Percentiles rank a stretch among this genome's conserved stretches.
These are phyloP conservation scores for Uria lomvia DNA, from an alignment of 2,113 vertebrate species.

Conservation along the genomic window DNA sequence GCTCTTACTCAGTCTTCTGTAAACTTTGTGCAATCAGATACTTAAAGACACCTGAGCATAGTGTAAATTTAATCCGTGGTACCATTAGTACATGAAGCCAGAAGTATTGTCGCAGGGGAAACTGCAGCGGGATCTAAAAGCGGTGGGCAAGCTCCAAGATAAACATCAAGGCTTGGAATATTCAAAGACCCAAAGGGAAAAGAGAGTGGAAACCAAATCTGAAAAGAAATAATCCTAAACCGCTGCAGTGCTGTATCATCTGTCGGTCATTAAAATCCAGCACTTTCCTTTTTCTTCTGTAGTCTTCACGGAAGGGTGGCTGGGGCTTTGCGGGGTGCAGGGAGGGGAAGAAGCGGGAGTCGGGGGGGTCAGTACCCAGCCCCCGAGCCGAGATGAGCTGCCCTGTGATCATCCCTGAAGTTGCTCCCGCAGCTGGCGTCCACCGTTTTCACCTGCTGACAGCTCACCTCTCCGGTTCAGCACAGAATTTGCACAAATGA, in stretches of 20 bases:
- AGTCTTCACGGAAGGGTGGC: rapidly evolving
- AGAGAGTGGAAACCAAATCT: not conserved
- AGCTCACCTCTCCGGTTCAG: not conserved
- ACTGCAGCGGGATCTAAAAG: not conserved
- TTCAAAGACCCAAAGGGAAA: not conserved
- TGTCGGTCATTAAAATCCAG: not conserved
- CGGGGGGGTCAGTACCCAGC: rapidly evolving
- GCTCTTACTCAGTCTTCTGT: not conserved
- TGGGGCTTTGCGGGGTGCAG: not conserved
- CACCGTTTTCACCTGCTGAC: not conserved
- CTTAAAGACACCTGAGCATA: not conserved
- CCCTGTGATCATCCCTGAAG: too few species aligned
- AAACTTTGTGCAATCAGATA: not conserved
- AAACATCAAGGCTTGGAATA: not conserved
- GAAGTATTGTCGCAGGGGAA: not conserved
- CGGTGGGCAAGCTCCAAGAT: not conserved
- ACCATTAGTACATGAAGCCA: not conserved
- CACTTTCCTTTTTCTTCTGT: rapidly evolving
- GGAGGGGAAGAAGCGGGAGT: not conserved
- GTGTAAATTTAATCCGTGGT: not conserved
- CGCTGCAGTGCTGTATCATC: not conserved
- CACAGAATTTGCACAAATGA: not conserved
- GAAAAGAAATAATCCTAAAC: not conserved
- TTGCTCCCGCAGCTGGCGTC: too few species aligned
- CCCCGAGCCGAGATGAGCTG: not conserved